These are phyloP conservation scores for Idaea dimidiata DNA, from an alignment of 2,888 invertebrate species.

Conservation along the genomic window DNA sequence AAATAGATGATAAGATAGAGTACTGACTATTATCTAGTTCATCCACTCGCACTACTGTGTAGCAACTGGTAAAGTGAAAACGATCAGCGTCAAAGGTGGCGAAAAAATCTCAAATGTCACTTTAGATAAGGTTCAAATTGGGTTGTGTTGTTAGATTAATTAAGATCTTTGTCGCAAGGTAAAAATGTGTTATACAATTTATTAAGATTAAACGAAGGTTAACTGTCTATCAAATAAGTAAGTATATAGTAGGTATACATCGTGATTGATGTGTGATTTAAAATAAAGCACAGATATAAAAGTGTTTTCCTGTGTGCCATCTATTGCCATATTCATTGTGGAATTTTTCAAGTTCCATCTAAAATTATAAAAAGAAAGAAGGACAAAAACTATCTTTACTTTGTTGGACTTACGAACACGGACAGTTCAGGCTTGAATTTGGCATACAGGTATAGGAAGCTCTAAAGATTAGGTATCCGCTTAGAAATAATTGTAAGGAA, in stretches of 20 bases:
- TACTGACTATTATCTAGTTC: background rate
- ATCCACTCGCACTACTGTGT: slow-evolving; percentile 12
- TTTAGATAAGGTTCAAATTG: background rate
- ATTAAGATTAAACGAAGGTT: background rate
- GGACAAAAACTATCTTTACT: too few relatives aligned
- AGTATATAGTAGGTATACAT: background rate
- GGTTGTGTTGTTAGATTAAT: background rate
- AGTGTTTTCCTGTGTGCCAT: background rate
- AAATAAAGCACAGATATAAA: background rate
- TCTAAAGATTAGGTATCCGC: too few relatives aligned
- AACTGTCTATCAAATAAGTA: background rate
- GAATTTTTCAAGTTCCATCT: background rate
- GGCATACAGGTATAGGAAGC: too few relatives aligned
- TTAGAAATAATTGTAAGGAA: too few relatives aligned
- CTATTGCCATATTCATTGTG: background rate
- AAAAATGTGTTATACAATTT: background rate
- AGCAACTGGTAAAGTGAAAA: slow-evolving; percentile 10
- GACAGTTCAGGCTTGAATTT: too few relatives aligned
- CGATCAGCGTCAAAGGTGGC: background rate
- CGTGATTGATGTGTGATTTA: slow-evolving; percentile 1
- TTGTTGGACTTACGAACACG: too few relatives aligned
- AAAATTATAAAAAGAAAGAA: too few relatives aligned
- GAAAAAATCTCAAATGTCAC: background rate
- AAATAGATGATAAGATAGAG: slow-evolving; percentile 4
- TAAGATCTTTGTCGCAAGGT: background rate